phyloP scores from a whole-genome alignment of 2,888 invertebrate genomes.

The Drosophila cognata region DNA sequence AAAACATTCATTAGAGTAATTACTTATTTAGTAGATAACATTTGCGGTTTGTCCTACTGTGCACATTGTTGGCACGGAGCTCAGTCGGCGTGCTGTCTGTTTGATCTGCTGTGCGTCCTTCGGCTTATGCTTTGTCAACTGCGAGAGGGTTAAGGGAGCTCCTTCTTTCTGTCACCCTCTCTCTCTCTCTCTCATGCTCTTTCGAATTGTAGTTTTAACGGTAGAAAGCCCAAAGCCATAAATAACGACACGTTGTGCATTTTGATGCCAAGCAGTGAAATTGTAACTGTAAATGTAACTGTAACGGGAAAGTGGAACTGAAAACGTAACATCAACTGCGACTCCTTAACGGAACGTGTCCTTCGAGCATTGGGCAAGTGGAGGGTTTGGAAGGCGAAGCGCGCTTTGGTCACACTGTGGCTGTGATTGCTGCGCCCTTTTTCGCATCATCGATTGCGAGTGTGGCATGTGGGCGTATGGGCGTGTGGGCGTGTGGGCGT shows the following conservation, averaged over 20 bases:
- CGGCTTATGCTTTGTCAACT: conserved; percentile 51
- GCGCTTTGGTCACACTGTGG: conserved; percentile 34
- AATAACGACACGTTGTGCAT: conserved; percentile 79
- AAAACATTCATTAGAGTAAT: not conserved
- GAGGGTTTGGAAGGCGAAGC: not conserved
- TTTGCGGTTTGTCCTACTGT: not conserved
- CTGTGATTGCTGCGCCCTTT: conserved; percentile 69
- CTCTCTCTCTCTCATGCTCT: not conserved
- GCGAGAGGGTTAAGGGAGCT: conserved; percentile 1
- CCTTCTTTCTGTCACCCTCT: not conserved
- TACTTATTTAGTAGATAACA: not conserved
- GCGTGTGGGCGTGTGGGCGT: not conserved
- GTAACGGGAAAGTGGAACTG: conserved; percentile 21
- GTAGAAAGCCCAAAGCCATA: conserved; percentile 57
- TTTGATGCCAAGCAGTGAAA: conserved; percentile 60
- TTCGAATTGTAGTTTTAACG: conserved; percentile 42
- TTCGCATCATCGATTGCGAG: conserved; percentile 69
- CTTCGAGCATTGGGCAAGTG: not conserved
- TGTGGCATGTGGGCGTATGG: not conserved
- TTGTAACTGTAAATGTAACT: conserved; percentile 14
- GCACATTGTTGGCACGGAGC: not conserved
- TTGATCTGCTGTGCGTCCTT: conserved; percentile 43
- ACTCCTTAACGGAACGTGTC: conserved; percentile 6
- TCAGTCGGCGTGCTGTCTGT: conserved; percentile 16
- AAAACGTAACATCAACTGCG: conserved; percentile 15